Conservation (phyloP, 2,113 vertebrate genomes). For the Nesospiza acunhae region DNA sequence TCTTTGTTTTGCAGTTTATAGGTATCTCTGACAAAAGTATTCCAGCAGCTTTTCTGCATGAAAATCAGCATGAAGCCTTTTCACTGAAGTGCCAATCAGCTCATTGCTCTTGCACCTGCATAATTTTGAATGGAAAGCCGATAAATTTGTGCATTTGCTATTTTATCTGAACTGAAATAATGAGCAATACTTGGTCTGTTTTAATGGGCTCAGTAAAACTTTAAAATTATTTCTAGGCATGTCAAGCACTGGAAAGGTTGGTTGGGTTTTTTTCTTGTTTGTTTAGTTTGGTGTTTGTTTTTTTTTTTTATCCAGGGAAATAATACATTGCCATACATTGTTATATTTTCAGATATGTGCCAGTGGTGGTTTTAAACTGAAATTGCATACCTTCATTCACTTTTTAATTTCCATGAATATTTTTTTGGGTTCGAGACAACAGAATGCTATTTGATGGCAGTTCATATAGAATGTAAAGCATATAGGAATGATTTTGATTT, state of each 20-base stretch:
- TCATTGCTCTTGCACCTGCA: neutral
- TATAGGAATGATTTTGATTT: neutral
- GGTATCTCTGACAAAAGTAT: conserved; percentile 24
- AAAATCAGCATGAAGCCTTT: neutral
- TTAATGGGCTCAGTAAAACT: neutral
- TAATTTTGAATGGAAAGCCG: neutral
- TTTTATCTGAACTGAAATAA: neutral
- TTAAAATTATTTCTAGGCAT: neutral
- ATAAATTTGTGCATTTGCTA: neutral
- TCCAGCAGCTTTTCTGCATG: conserved; percentile 15
- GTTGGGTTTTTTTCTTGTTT: no score
- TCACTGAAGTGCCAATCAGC: neutral
- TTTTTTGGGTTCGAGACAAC: neutral
- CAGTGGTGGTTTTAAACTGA: neutral
- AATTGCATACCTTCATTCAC: neutral
- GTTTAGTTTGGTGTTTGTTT: neutral
- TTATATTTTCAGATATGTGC: neutral
- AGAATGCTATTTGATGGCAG: neutral
- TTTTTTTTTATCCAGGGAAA: neutral
- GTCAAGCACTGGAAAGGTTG: neutral
- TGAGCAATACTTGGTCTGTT: neutral
- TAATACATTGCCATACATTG: neutral
- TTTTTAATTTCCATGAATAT: neutral
- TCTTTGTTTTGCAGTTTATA: conserved; percentile 37
- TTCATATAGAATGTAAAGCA: neutral